These are phyloP conservation scores for Lasioglossum morio DNA, from an alignment of 2,888 invertebrate genomes.

Conservation along the genomic window DNA sequence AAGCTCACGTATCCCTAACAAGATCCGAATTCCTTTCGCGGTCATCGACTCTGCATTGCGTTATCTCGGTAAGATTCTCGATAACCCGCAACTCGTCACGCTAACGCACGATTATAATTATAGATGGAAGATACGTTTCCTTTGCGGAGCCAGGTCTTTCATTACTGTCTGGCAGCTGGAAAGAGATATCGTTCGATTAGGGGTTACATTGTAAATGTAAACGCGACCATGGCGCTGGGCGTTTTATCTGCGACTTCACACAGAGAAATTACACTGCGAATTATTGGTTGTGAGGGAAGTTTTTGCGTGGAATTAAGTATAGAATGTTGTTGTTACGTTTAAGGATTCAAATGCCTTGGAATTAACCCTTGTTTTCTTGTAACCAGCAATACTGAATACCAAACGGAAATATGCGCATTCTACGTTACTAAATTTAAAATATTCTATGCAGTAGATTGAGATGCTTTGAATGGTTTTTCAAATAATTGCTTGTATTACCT, in stretches of 20 bases:
- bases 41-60: conserved; percentile 28
- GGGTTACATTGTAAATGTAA: conserved; percentile 25
- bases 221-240: neutral
- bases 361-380: neutral
- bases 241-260: neutral
- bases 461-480: neutral
- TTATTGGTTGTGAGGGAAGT: neutral
- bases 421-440: neutral
- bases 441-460: neutral
- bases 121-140: conserved; percentile 67
- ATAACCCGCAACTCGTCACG: conserved; percentile 52
- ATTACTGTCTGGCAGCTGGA: conserved; percentile 6
- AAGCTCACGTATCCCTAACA: neutral
- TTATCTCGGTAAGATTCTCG: conserved; percentile 57
- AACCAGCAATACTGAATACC: neutral
- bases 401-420: neutral
- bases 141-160: conserved; percentile 27
- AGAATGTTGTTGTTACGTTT: neutral
- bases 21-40: conserved; percentile 30
- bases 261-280: neutral
- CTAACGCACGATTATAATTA: conserved; percentile 65
- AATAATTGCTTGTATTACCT: neutral
- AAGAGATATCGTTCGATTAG: neutral
- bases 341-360: neutral
- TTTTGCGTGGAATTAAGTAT: neutral